Base-by-base conservation (phyloP, 1,140 invertebrate species). In the Drosophila lini region DNA sequence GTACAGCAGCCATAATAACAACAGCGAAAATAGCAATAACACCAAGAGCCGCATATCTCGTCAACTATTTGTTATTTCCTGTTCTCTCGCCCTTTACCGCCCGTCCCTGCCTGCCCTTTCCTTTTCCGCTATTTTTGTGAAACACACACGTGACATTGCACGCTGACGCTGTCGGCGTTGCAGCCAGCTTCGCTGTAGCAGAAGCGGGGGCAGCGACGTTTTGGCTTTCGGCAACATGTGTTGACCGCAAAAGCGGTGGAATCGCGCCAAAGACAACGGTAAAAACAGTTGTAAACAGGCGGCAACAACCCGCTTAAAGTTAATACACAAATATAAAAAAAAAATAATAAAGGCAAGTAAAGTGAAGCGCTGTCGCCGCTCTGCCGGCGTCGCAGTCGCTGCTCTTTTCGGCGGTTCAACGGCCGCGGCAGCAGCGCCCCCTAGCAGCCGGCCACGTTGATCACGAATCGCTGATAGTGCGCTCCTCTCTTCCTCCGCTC, bases 61-160 rank as follows among this genome's bases (percentile, higher is more conserved):
- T 80, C 71, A 83, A 83, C 71, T 84, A 78, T 78, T 84, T 80
- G 81, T 80, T 84, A 84, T 84, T 84, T 84, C 81, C 81, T 77
- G 81, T 70, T 32, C 7, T 19, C n/a, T 15, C 41, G 16, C 28
- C 32, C 28, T 59, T 47, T 32, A 25, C 36, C 31, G 25, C 22
- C 31, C 19, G 8, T 5, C 16, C 41, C 19, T 9, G 16, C 42
- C 32, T 31, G 5, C 11, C n/a, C 41, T 7, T 9, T 40, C 5
- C 16, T n/a, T 41, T 41, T 55, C 32, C n/a, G 41, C 41, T 64
- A 28, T 64, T 15, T 53, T 50, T 19, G n/a, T 47, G n/a, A 32
- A 50, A 42, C 13, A 42, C 55, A 67, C 57, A 57, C 52, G 47
- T 75, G 55, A 70, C 48, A 69, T 57, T 59, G 55, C 45, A 45